Evolutionary conservation across 1,140 invertebrate species (phyloP).

Genomic region (Drosophila malerkotliana): DNA sequence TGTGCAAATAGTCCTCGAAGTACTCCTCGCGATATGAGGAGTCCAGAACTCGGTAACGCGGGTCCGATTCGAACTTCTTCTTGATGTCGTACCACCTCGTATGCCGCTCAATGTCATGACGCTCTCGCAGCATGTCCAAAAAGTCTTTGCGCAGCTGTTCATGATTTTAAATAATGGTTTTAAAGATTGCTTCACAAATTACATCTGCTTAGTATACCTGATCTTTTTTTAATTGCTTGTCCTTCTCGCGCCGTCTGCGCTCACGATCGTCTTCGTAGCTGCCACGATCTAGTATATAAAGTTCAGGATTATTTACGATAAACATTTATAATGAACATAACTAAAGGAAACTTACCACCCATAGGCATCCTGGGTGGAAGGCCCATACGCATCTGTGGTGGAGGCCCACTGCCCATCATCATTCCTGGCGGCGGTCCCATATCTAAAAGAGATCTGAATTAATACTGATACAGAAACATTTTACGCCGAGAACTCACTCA

Average conservation of each 20-base stretch:
- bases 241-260: slow-evolving; percentile 59
- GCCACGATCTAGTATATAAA: slow-evolving; percentile 15
- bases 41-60: slow-evolving; percentile 96
- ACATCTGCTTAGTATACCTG: slow-evolving; percentile 23
- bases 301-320: slow-evolving; percentile 7
- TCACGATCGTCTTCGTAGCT: slow-evolving; percentile 84
- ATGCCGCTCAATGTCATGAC: slow-evolving; percentile 92
- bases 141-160: slow-evolving; percentile 96
- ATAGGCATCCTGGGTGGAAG: slow-evolving; percentile 58
- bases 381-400: slow-evolving; percentile 62
- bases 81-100: slow-evolving; percentile 97
- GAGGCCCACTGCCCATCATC: slow-evolving; percentile 61
- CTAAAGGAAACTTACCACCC: neutral
- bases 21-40: slow-evolving; percentile 94
- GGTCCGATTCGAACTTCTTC: slow-evolving; percentile 95
- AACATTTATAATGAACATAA: neutral
- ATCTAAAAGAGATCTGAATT: slow-evolving; percentile 16
- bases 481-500: slow-evolving; percentile 38
- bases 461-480: neutral
- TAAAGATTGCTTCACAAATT: neutral
- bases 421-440: slow-evolving; percentile 78
- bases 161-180: neutral
- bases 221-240: slow-evolving; percentile 66
- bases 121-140: slow-evolving; percentile 89
- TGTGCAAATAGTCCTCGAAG: slow-evolving; percentile 95